phyloP scores from a whole-genome alignment of 2,113 vertebrate species.

The Naja naja region DNA sequence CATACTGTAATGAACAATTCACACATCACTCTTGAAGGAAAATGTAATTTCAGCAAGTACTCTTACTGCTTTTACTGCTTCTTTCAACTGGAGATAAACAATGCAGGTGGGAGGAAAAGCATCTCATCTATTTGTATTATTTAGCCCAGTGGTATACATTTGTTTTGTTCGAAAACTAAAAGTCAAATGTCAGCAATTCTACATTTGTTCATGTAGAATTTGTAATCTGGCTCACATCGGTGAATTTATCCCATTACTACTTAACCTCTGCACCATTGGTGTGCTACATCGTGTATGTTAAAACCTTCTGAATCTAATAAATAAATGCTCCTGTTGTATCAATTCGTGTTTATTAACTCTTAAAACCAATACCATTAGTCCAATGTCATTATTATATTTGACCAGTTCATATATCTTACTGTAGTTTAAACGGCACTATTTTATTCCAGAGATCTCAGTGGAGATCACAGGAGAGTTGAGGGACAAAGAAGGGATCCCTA shows the following conservation, averaged over 20 bases:
- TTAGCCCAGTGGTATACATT: background rate
- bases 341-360: background rate
- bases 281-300: background rate
- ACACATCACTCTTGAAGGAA: background rate
- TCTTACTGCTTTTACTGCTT: background rate
- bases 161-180: background rate
- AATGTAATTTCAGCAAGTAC: background rate
- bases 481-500: background rate
- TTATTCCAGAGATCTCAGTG: background rate
- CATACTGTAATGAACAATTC: background rate
- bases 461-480: background rate
- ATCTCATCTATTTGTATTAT: background rate
- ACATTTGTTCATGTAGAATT: background rate
- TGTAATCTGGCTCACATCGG: background rate
- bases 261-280: background rate
- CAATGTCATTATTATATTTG: background rate
- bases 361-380: background rate
- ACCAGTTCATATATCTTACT: background rate
- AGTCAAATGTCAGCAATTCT: background rate
- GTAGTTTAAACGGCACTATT: background rate
- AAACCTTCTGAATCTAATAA: background rate
- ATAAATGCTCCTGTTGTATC: background rate
- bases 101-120: background rate
- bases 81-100: background rate
- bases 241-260: background rate